Conservation (phyloP, 35 echinoderm and acorn worm species). For the Ophiothrix spiculata region DNA sequence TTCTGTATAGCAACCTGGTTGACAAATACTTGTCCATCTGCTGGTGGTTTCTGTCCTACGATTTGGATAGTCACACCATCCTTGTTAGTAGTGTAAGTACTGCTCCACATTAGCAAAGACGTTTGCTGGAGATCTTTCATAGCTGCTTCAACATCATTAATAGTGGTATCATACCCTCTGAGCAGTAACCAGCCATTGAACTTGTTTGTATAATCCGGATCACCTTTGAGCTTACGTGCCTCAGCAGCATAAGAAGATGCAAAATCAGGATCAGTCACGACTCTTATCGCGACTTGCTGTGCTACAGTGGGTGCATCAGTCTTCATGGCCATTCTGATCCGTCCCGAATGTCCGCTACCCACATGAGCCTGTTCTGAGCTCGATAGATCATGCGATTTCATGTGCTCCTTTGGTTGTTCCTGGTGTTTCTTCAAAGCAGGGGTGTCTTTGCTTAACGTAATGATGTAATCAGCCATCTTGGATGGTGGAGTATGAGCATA, state of each 20-base stretch:
- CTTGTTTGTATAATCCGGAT: neutral
- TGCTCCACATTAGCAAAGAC: neutral
- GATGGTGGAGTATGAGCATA: neutral
- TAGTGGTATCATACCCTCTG: neutral
- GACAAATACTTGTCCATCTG: neutral
- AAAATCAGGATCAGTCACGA: neutral
- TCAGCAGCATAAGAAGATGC: neutral
- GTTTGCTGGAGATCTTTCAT: neutral
- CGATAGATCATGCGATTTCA: neutral
- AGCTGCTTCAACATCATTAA: neutral
- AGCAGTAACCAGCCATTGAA: neutral
- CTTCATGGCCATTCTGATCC: neutral
- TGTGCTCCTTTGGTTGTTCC: neutral
- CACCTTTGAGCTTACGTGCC: neutral
- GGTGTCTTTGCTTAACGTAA: neutral
- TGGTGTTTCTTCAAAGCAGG: neutral
- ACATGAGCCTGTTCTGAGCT: neutral
- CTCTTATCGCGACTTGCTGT: neutral
- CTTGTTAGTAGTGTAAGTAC: neutral
- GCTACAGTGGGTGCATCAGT: neutral
- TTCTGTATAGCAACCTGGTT: neutral
- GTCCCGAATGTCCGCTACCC: neutral
- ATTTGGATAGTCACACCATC: neutral
- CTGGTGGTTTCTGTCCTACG: neutral
- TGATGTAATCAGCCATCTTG: neutral